Evolutionary conservation across 2,797 vertebrate species (phyloP), one percentile per base, ranked within the genome.

Genomic region (Gymnodraco acuticeps): DNA sequence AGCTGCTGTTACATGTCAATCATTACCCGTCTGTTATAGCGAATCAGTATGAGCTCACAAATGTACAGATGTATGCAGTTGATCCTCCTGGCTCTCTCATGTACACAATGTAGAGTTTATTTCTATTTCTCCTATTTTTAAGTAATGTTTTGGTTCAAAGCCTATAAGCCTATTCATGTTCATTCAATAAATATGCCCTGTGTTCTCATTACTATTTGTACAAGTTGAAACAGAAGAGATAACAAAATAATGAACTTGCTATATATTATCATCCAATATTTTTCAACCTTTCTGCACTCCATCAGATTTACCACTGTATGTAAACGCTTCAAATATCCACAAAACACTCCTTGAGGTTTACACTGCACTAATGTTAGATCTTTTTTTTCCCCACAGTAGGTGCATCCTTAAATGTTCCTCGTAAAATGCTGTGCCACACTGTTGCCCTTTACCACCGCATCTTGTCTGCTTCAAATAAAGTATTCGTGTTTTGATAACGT

Each of bases 381-480:
- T 31, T 43, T 52, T 42, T 48, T 75, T 51, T n/a, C n/a, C 5
- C 50, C 51, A 23, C 53, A 52, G 51, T 38, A 67, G 75, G 64
- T 64, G 23, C 63, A 19, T 73, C 55, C 42, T 70, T 70, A 80
- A 81, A 78, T 77, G 38, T 38, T 64, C 23, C 63, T 59, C 56
- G 41, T 55, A 58, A 85, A 84, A 65, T 27, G 15, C 58, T 59
- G 54, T 70, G 72, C 54, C 69, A 67, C 54, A 13, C 43, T 23
- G 42, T 56, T 73, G 73, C 80, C 80, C 83, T 87, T 80, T 82
- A 64, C 70, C 70, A 80, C 64, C 58, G 45, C 53, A 55, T 55
- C 45, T 58, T 33, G 63, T 70, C 70, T 64, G 17, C 81, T 84
- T 80, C 82, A 81, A 85, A 83, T 80, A 69, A 76, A 85, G 46